Evolutionary conservation across 30 jellyfish, hydroid and myxozoan species (phyloP).

Genomic region (Hydractinia symbiolongicarpus): DNA sequence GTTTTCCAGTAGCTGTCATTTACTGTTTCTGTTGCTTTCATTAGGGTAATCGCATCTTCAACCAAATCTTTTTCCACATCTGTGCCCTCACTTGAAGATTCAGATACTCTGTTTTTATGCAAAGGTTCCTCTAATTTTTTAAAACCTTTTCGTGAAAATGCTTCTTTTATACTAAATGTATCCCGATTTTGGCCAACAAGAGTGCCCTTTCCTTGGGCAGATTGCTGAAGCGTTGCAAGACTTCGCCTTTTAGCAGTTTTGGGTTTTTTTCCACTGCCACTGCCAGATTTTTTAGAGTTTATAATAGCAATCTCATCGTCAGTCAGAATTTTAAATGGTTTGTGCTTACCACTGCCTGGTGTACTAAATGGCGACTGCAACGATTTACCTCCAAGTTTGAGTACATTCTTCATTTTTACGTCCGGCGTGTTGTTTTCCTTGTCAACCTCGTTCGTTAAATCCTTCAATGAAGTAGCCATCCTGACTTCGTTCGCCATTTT

Average conservation of each 20-base stretch:
- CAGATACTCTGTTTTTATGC: too few species aligned
- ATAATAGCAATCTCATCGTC: constrained; percentile 26
- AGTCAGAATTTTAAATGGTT: constrained; percentile 13
- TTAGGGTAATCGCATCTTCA: constrained; percentile 60
- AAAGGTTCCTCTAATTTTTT: not conserved
- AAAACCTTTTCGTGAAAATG: not conserved
- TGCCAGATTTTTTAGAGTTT: not conserved
- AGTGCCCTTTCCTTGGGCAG: constrained; percentile 42
- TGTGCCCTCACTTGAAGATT: not conserved
- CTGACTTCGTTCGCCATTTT: constrained; percentile 24
- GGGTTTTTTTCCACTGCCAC: not conserved
- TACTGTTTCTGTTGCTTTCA: constrained; percentile 62
- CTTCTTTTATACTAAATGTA: constrained; percentile 1
- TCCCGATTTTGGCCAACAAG: constrained; percentile 17
- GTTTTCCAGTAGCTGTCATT: constrained; percentile 53
- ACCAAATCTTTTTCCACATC: constrained; percentile 44
- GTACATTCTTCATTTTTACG: constrained; percentile 20
- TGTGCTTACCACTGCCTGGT: not conserved
- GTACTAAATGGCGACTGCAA: constrained; percentile 3
- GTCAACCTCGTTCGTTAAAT: not conserved
- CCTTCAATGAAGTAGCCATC: not conserved
- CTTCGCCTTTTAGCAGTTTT: constrained; percentile 39
- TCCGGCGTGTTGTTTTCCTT: constrained; percentile 29
- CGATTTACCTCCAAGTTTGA: constrained; percentile 1
- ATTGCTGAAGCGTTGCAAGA: constrained; percentile 75